A percentile compares a stretch with the other conserved stretches of the same genome.
phyloP scores from a whole-genome alignment of 2,113 vertebrate genomes.

The Alouatta palliata region DNA sequence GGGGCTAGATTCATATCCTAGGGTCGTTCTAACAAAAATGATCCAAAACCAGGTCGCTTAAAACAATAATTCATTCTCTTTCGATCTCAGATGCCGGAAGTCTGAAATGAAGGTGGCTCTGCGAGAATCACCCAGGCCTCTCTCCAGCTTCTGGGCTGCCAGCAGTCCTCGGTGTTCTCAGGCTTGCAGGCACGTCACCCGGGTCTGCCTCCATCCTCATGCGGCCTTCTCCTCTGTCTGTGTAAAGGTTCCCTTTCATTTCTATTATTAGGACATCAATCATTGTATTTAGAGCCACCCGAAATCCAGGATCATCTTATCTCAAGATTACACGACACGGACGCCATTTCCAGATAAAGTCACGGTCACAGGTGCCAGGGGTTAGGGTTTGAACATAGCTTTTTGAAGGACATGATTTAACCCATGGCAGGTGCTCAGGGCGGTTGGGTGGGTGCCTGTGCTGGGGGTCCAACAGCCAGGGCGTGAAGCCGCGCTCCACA shows the following conservation, averaged over 20 bases:
- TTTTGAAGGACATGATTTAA: too few species aligned
- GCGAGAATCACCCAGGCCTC: background rate
- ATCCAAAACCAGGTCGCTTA: background rate
- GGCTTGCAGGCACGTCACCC: background rate
- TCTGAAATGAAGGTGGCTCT: background rate
- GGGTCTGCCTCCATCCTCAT: background rate
- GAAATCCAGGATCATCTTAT: background rate
- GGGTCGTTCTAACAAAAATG: background rate
- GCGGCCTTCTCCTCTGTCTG: too few species aligned
- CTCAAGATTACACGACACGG: background rate
- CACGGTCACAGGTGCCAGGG: too few species aligned
- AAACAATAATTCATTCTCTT: background rate
- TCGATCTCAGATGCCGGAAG: background rate
- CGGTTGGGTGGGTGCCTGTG: too few species aligned
- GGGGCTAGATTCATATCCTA: background rate
- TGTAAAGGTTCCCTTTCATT: too few species aligned
- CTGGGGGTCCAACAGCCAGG: too few species aligned
- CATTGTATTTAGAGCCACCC: too few species aligned
- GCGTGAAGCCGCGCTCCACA: background rate
- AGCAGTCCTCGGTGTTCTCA: accelerated
- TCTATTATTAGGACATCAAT: too few species aligned
- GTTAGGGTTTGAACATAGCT: too few species aligned
- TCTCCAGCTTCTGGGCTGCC: background rate
- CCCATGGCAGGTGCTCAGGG: too few species aligned
- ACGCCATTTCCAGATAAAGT: background rate